Evolutionary conservation across 92 coral and sea anemone genomes (phyloP), one percentile per base, ranked within the genome.

Genomic region (Epizoanthus stellaris): DNA sequence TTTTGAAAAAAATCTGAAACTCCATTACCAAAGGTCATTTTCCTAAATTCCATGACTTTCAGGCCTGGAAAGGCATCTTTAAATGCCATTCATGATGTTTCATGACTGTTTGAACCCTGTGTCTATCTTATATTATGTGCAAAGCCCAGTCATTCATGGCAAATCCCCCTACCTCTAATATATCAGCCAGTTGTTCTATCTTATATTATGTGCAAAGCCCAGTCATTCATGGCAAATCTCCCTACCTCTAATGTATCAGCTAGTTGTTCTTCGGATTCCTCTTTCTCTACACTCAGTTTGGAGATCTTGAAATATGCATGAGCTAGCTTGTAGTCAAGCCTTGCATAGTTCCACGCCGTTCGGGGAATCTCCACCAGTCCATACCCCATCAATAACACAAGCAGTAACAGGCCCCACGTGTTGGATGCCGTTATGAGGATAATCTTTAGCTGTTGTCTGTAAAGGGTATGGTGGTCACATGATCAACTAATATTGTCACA

Each of bases 301-400:
- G 99, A 97, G 60, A 97, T 93, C 87, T 97, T 97, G 75, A 97
- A 97, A 65, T 97, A 97, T 7, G 93, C 92, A 91, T 94, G 99
- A 16, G 99, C 98, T 68, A 97, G 87, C 82, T 93, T 92, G 84
- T 93, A 94, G 14, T 97, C 99, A 74, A 93, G 88, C 79, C 92
- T 89, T 5, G 99, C 98, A 52, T 92, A 87, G 86, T 93, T 93
- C 99, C 99, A 97, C 8, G 95, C 94, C 14, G 92, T 91, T 0
- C 99, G 93, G 3, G 99, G 99, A 42, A 94, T 91, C 81, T 97
- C 99, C 3, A 97, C 99, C 81, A 97, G 83, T 12, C 99, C 99
- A 86, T 97, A 97, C 0, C 99, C 99, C 99, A 97, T 97, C 20
- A 97, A 82, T 10, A 97, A 80, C 45, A 97, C 99, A 65, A 97